Percentiles rank a stretch among this genome's conserved stretches.
Conservation (phyloP, 23 tunicate species). For the Clavelina lepadiformis region DNA sequence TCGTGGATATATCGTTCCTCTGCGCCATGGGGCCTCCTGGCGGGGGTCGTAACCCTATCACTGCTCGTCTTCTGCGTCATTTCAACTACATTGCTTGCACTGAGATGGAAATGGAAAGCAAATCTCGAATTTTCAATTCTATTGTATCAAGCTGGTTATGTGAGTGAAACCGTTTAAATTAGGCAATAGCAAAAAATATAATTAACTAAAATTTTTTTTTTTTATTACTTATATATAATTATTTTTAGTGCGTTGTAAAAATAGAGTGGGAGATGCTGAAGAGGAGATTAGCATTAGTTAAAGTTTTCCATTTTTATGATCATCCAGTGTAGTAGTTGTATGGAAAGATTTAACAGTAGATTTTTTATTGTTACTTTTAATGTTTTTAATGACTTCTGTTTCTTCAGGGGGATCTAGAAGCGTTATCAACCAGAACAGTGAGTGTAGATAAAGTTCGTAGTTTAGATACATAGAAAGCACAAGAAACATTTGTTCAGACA, state of each 20-base stretch:
- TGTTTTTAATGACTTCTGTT: no score
- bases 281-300: no score
- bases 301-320: no score
- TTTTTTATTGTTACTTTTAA: no score
- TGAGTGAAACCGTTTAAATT: conserved; percentile 16
- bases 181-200: background rate
- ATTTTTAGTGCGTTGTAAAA: no score
- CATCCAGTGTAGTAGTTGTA: no score
- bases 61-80: conserved; percentile 90
- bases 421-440: conserved; percentile 24
- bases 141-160: conserved; percentile 88
- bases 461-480: no score
- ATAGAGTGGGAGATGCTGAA: no score
- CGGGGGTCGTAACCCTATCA: conserved; percentile 97
- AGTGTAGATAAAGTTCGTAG: conserved; percentile 3
- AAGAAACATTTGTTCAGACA: no score
- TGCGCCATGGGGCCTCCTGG: conserved; percentile 99
- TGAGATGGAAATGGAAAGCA: conserved; percentile 77
- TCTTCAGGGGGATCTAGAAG: conserved; percentile 27
- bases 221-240: background rate
- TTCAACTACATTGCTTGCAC: conserved; percentile 87
- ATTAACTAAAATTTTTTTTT: background rate
- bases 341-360: no score
- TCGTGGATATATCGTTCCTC: conserved; percentile 93
- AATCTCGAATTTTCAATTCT: conserved; percentile 77